phyloP scores from a whole-genome alignment of 2,888 invertebrate genomes.

The Seira ritae region DNA sequence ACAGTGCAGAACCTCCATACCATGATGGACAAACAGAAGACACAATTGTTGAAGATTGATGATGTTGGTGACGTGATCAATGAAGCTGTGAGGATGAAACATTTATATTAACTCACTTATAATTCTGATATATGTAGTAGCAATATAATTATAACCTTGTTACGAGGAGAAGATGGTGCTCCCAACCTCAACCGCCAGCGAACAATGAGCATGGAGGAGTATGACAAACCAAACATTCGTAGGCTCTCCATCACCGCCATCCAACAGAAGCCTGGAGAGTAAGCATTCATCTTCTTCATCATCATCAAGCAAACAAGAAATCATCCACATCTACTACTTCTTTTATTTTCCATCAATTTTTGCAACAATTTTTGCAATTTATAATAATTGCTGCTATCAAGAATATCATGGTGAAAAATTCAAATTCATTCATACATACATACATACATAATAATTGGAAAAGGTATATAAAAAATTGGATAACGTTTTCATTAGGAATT shows the following conservation, averaged over 20 bases:
- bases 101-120: neutral
- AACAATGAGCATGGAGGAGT: conserved; percentile 88
- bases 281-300: conserved; percentile 12
- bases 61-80: conserved; percentile 90
- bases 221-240: conserved; percentile 87
- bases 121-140: neutral
- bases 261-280: conserved; percentile 70
- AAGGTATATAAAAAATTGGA: conserved; percentile 10
- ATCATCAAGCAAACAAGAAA: neutral
- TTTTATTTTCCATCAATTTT: neutral
- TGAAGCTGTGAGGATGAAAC: conserved; percentile 84
- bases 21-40: conserved; percentile 87
- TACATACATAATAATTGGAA: conserved; percentile 29
- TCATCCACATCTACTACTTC: neutral
- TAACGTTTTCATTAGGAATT: conserved; percentile 13
- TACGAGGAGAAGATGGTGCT: conserved; percentile 77
- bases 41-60: conserved; percentile 90
- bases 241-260: conserved; percentile 81
- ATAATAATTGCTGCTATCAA: neutral
- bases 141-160: neutral
- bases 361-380: neutral
- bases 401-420: conserved; percentile 25
- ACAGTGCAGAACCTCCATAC: conserved; percentile 88
- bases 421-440: conserved; percentile 31
- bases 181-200: conserved; percentile 77